A percentile compares a stretch with the other conserved stretches of the same genome.
Conservation (phyloP, 2,888 invertebrate species). For the Acanthosepion esculentum region DNA sequence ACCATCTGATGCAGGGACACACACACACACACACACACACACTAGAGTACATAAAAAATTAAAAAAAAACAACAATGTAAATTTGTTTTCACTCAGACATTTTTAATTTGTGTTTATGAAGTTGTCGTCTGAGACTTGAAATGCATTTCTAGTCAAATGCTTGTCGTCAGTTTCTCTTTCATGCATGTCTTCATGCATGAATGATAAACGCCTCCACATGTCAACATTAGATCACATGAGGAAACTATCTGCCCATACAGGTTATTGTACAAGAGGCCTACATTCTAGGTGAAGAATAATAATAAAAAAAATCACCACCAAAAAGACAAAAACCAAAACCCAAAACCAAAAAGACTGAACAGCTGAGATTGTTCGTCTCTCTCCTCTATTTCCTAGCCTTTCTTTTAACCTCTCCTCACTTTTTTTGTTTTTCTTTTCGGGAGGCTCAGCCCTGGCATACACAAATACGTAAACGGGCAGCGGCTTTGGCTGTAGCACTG, state of each 20-base stretch:
- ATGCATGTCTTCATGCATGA: neutral
- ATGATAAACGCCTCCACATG: neutral
- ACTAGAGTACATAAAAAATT: neutral
- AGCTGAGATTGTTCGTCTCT: neutral
- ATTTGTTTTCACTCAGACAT: neutral
- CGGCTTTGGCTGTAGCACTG: neutral
- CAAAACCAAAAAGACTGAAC: neutral
- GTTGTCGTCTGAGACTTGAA: neutral
- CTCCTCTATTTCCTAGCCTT: too few species aligned
- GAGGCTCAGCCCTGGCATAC: too few species aligned
- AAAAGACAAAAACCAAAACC: too few species aligned
- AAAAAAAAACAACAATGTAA: neutral
- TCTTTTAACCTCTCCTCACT: too few species aligned
- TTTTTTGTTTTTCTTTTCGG: too few species aligned
- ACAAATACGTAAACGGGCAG: neutral
- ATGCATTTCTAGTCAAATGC: neutral
- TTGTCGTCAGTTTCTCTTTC: neutral
- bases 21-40: neutral
- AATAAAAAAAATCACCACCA: neutral
- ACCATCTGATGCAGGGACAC: neutral
- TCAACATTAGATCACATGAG: neutral
- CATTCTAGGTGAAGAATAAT: too few species aligned
- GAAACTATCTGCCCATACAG: conserved; percentile 13
- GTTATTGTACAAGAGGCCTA: neutral
- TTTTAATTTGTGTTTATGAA: neutral